These are phyloP conservation scores for Calidris pygmaea DNA, from an alignment of 2,113 vertebrate genomes.

Conservation along the genomic window DNA sequence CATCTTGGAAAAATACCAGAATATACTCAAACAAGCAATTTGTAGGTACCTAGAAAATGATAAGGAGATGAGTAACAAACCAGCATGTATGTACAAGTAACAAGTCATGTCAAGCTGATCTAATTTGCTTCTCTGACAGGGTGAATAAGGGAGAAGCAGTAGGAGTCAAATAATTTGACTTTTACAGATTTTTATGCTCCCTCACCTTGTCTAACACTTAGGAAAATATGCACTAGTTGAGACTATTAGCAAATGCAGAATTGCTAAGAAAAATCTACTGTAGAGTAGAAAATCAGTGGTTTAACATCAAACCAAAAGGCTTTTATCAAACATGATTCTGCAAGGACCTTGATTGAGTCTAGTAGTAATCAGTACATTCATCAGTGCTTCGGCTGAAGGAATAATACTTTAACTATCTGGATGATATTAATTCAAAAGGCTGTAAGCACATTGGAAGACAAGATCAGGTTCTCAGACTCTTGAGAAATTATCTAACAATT, in stretches of 20 bases:
- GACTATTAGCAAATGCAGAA: background rate
- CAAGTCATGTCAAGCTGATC: background rate
- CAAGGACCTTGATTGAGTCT: background rate
- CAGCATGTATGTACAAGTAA: background rate
- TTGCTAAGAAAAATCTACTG: background rate
- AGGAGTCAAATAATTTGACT: background rate
- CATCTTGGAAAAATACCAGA: background rate
- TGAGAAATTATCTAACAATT: background rate
- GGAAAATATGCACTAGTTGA: background rate
- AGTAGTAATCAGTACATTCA: background rate
- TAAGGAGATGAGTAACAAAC: background rate
- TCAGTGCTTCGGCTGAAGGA: background rate
- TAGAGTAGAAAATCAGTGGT: background rate
- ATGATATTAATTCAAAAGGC: background rate
- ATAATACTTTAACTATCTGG: background rate
- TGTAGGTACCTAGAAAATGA: background rate
- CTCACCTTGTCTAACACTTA: background rate
- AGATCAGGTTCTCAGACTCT: background rate
- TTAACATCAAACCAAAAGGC: background rate
- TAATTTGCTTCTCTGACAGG: constrained; percentile 9
- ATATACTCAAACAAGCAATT: background rate
- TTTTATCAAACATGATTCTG: background rate
- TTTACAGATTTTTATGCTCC: background rate
- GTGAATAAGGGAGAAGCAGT: background rate
- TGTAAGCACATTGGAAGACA: background rate